Conservation (phyloP, 2,113 vertebrate genomes). For the Grammomys dolichurus region DNA sequence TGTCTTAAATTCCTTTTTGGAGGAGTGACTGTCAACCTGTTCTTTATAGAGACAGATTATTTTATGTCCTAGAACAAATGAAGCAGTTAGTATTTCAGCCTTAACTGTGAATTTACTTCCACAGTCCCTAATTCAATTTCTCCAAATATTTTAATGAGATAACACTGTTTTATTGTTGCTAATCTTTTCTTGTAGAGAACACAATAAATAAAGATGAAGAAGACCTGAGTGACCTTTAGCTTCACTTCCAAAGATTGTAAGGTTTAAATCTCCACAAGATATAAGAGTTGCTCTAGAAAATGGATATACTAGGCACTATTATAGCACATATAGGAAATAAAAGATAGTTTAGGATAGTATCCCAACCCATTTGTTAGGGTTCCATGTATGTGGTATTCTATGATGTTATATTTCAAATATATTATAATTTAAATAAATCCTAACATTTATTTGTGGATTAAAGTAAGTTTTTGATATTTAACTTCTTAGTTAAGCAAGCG, state of each 20-base stretch:
- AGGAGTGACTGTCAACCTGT: background rate
- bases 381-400: background rate
- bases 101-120: background rate
- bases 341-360: background rate
- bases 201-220: slow-evolving; percentile 14
- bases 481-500: background rate
- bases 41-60: background rate
- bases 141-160: slow-evolving; percentile 34
- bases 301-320: background rate
- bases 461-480: background rate
- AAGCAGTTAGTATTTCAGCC: background rate
- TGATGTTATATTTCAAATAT: background rate
- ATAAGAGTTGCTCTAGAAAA: background rate
- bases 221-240: background rate
- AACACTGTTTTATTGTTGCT: background rate
- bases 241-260: background rate
- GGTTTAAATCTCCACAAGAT: background rate
- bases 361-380: background rate
- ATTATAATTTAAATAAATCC: background rate
- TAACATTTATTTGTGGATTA: background rate
- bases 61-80: background rate
- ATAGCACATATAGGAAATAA: background rate
- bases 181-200: slow-evolving; percentile 37
- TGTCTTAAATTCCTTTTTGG: background rate
- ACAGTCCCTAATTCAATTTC: background rate